A percentile compares a stretch with the other conserved stretches of the same genome.
These are phyloP conservation scores for Urophycis tenuis DNA, from an alignment of 2,797 vertebrate genomes.

Conservation along the genomic window DNA sequence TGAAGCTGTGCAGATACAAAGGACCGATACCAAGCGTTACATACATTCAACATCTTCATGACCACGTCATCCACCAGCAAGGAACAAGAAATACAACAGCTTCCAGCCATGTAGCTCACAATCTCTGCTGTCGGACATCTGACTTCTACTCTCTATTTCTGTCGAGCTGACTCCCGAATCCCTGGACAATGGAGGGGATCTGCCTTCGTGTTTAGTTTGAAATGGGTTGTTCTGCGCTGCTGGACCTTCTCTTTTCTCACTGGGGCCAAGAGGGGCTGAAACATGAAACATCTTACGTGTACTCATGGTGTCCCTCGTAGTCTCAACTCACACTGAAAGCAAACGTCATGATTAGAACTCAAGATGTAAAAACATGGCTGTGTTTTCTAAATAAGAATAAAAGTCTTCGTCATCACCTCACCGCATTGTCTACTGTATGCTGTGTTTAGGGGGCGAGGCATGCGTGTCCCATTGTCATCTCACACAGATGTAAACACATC, in stretches of 20 bases:
- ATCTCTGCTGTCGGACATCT: conserved; percentile 47
- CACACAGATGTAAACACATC: not conserved
- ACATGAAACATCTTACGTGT: conserved; percentile 17
- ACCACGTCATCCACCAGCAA: not conserved
- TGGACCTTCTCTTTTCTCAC: conserved; percentile 18
- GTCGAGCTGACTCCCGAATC: conserved; percentile 36
- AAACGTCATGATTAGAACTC: not conserved
- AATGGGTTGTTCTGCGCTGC: not conserved
- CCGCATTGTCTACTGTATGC: not conserved
- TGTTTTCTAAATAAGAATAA: not conserved
- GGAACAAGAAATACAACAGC: conserved; percentile 14
- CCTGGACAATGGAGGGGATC: conserved; percentile 22
- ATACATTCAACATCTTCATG: not conserved
- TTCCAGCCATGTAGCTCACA: conserved; percentile 38
- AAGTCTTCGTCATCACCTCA: not conserved
- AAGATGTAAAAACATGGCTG: not conserved
- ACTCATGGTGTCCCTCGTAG: conserved; percentile 18
- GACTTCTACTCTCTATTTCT: conserved; percentile 25
- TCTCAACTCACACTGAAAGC: conserved; percentile 22
- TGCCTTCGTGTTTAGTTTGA: conserved; percentile 8
- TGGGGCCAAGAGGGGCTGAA: conserved; percentile 20
- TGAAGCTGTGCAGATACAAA: conserved; percentile 23
- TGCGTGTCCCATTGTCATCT: conserved; percentile 7
- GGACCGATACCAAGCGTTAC: not conserved
- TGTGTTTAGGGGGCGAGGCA: not conserved